These are phyloP conservation scores for Clytia hemisphaerica DNA, from an alignment of 30 jellyfish, hydroid and myxozoan species.

Conservation along the genomic window DNA sequence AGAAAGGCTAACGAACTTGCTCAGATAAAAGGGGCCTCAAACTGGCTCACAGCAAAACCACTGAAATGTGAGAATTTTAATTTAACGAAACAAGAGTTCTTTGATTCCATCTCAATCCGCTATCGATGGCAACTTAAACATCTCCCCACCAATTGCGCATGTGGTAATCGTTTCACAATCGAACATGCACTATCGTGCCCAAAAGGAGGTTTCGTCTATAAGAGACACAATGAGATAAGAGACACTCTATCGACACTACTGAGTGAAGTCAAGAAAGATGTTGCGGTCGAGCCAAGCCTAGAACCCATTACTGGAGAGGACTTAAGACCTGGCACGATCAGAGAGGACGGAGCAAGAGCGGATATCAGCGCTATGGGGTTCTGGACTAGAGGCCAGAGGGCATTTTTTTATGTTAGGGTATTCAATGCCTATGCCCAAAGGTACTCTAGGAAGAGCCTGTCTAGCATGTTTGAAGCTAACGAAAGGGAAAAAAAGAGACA, in stretches of 20 bases:
- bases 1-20: too few relatives aligned
- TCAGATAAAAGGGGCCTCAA: conserved; percentile 18
- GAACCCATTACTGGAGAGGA: conserved; percentile 22
- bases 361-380: too few relatives aligned
- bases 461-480: too few relatives aligned
- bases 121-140: conserved; percentile 13
- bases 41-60: conserved; percentile 22
- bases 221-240: conserved; percentile 13
- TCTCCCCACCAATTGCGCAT: conserved; percentile 15
- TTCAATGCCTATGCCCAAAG: too few relatives aligned
- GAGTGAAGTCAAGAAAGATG: too few relatives aligned
- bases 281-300: conserved; percentile 3
- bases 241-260: neutral
- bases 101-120: conserved; percentile 10
- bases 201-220: conserved; percentile 17
- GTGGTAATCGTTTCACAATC: too few relatives aligned
- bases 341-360: too few relatives aligned
- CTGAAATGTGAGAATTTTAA: neutral
- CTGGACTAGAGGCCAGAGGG: too few relatives aligned
- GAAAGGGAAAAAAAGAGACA: too few relatives aligned
- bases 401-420: too few relatives aligned
- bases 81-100: conserved; percentile 12
- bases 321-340: too few relatives aligned
- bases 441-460: too few relatives aligned
- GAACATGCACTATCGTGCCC: conserved; percentile 13